Base-by-base conservation (phyloP, 2,113 vertebrate genomes). In the Hystrix brachyura region DNA sequence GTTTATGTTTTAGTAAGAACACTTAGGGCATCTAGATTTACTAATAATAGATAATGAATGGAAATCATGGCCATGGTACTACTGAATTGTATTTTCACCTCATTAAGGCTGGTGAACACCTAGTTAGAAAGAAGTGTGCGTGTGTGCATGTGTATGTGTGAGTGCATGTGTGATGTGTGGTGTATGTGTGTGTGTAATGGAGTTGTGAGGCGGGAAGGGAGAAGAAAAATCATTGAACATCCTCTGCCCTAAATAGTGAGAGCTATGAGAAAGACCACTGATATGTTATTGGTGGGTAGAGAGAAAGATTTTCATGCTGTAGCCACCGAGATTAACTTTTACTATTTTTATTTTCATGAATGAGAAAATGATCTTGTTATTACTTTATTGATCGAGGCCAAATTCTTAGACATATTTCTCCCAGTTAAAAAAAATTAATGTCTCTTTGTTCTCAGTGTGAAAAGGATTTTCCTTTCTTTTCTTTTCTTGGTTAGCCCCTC, bases 371-470 rank as follows among this genome's bases (percentile, higher is more conserved):
- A 87, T 97, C 64, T 74, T 78, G 51, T 89, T 93, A 94, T 96
- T 85, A 85, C 87, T 95, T 97, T 53, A 91, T 83, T 67, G 64
- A 90, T 92, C n/a, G 67, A 59, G 81, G 84, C 27, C 90, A 94
- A 86, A 23, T 87, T 94, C 93, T 95, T 97, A 85, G 71, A 94
- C 60, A 72, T 17, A 91, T 84, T 93, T 95, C 90, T 94, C 32
- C 18, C 32, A 43, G 17, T 72, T 95, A 86, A 65, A 81, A 89
- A 79, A 95, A 81, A 79, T 17, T 57, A 19, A 90, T 65, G 12
- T 95, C 64, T 95, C 93, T 98, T 97, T 97, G 94, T 98, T 96
- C 87, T 95, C 64, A 71, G 13, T 94, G 95, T 79, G 81, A 60
- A 94, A 89, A 72, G 67, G 87, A 19, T 60, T 87, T 86, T 94